Evolutionary conservation across 2,797 vertebrate genomes (phyloP).

Genomic region (Melanogrammus aeglefinus): DNA sequence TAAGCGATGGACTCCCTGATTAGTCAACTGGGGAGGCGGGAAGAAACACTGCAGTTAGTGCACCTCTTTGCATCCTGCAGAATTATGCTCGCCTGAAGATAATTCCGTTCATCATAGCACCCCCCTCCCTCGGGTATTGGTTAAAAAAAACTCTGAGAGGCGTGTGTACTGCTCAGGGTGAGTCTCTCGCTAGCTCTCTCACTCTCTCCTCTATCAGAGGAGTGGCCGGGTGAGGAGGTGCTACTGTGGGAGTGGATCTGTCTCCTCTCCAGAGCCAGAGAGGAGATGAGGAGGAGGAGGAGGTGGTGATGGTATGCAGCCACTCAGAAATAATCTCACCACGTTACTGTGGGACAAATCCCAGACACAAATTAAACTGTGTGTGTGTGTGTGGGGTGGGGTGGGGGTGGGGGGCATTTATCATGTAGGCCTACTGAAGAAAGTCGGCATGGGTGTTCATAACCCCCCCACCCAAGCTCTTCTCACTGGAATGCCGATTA

Average conservation of each 20-base stretch:
- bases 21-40: slow-evolving; percentile 26
- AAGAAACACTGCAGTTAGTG: not conserved
- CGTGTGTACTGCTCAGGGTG: not conserved
- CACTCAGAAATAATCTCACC: slow-evolving; percentile 66
- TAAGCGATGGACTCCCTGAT: slow-evolving; percentile 27
- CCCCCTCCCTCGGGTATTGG: not conserved
- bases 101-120: not conserved
- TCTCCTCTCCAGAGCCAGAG: slow-evolving; percentile 34
- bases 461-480: too few relatives aligned
- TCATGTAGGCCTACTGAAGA: not conserved
- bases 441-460: not conserved
- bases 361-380: slow-evolving; percentile 59
- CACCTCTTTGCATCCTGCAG: not conserved
- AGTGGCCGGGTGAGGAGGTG: not conserved
- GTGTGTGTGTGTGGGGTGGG: slow-evolving; percentile 23
- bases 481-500: slow-evolving; percentile 8
- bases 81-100: not conserved
- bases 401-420: slow-evolving; percentile 20
- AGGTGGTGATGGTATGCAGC: slow-evolving; percentile 71
- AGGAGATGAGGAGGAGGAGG: slow-evolving; percentile 38
- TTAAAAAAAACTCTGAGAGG: not conserved
- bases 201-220: slow-evolving; percentile 1
- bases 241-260: slow-evolving; percentile 49
- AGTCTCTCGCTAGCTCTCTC: not conserved
- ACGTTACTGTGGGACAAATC: slow-evolving; percentile 55